phyloP scores from a whole-genome alignment of 2,797 vertebrate genomes.

The Okamejei kenojei region DNA sequence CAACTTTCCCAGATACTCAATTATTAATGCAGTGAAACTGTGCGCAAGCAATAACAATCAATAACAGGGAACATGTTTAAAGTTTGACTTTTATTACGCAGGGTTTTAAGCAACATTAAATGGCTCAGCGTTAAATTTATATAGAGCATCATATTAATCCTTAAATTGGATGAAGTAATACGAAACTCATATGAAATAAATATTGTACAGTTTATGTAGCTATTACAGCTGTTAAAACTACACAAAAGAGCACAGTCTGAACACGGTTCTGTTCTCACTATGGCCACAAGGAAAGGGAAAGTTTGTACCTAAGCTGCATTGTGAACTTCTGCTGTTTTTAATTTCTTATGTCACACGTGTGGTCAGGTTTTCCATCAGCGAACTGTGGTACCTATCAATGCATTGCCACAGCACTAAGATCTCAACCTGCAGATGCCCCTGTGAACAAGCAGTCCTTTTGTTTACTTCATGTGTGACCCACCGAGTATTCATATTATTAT shows the following conservation, averaged over 20 bases:
- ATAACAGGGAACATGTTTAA: not conserved
- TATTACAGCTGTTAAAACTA: not conserved
- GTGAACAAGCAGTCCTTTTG: too few species aligned
- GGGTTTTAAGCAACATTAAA: not conserved
- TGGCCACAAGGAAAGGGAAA: not conserved
- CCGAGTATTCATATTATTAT: too few species aligned
- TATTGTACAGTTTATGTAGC: not conserved
- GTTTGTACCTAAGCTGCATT: not conserved
- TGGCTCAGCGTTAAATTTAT: not conserved
- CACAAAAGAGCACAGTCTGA: not conserved
- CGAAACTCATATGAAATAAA: not conserved
- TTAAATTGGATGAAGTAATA: not conserved
- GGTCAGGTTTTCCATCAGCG: not conserved
- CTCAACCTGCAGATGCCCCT: not conserved
- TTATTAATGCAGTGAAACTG: not conserved
- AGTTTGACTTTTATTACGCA: not conserved
- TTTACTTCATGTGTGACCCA: too few species aligned
- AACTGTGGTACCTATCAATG: not conserved
- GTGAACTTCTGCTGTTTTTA: too few species aligned
- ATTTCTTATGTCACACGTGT: not conserved
- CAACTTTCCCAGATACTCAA: not conserved
- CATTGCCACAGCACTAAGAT: not conserved
- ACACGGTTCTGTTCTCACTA: not conserved
- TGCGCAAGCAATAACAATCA: constrained; percentile 15
- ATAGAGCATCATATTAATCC: not conserved